Conservation (phyloP, 2,797 vertebrate genomes). For the Lophotriccus pileatus region DNA sequence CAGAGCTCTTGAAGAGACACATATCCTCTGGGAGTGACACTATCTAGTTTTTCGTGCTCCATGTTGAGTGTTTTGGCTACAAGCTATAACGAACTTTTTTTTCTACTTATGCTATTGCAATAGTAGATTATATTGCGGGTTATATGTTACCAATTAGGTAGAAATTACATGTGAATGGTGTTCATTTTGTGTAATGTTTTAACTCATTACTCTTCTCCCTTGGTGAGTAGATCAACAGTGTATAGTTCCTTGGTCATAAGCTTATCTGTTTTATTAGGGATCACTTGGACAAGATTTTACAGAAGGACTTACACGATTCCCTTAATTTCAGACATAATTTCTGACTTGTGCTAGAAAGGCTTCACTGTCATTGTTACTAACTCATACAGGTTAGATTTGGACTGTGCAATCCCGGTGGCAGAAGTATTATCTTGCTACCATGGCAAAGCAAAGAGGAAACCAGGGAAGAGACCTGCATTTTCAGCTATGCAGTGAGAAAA, state of each 20-base stretch:
- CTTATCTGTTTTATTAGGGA: background rate
- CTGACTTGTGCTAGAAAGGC: background rate
- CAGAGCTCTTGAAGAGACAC: fast-evolving
- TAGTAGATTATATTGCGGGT: background rate
- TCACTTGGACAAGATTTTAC: background rate
- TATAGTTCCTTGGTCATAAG: background rate
- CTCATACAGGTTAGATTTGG: background rate
- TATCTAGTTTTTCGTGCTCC: background rate
- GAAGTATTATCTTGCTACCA: background rate
- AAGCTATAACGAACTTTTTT: background rate
- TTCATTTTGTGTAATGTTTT: background rate
- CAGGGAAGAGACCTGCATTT: background rate
- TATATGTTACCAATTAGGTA: background rate
- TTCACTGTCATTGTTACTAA: background rate
- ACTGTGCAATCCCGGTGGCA: background rate
- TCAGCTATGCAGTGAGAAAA: background rate
- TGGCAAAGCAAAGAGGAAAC: background rate
- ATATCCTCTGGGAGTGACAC: fast-evolving
- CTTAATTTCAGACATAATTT: background rate
- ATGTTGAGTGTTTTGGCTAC: background rate
- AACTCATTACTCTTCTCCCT: background rate
- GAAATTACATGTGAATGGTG: background rate
- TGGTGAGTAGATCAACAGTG: background rate
- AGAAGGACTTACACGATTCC: fast-evolving
- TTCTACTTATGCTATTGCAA: background rate